Evolutionary conservation across 2,113 vertebrate genomes (phyloP), one percentile per base, ranked within the genome.

Genomic region (Heptranchias perlo): DNA sequence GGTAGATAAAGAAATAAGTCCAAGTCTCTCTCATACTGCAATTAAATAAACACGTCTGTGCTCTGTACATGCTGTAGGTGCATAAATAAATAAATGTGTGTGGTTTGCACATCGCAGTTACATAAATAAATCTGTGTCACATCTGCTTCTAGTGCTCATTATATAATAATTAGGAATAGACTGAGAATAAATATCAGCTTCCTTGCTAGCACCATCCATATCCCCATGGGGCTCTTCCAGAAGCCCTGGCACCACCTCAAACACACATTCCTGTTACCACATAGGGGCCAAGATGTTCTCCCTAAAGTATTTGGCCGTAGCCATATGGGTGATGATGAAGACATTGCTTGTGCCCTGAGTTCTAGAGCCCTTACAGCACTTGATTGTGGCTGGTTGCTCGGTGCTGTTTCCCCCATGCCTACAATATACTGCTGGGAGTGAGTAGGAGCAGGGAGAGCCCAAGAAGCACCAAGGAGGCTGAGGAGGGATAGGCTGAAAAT

Each of bases 31-130:
- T 23, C 31, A 28, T 28, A 52, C 47, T 52, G 3, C 54, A 62
- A 13, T 39, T 61, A 39, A n/a, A 62, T 23, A 93, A 93, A 93
- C 61, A 62, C 10, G 39, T 18, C 35, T 93, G 89, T 92, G 35
- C 76, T 21, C 76, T 82, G 39, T 82, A 4, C 13, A 82, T 39
- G 39, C 78, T 82, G 39, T 82, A 82, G 78, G 39, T 82, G 62
- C 89, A 93, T 93, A 62, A 62, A 93, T 93, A 93, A 62, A 93
- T 93, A 93, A 93, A 62, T 62, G 89, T 93, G 89, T 93, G 89
- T n/a, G 58, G 89, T 58, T 93, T 93, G 54, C 89, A 93, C n/a
- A 62, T 93, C 89, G 39, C 21, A 62, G 58, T 61, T 21, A n/a
- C 61, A 62, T 62, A 61, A 93, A 93, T 93, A 93, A 64, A 93